Conservation (phyloP, 2,113 vertebrate species). For the Elachura formosa region DNA sequence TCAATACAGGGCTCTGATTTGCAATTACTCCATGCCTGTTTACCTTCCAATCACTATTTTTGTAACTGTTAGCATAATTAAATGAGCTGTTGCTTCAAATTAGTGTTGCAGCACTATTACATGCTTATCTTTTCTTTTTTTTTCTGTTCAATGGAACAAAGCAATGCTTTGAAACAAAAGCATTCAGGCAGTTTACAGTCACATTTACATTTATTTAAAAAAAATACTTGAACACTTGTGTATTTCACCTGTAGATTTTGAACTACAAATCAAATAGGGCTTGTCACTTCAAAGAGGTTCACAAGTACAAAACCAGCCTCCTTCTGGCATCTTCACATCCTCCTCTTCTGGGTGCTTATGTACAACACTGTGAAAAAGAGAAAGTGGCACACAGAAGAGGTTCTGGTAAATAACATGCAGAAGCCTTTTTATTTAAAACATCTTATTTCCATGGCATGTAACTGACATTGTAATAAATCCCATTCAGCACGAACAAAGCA, state of each 20-base stretch:
- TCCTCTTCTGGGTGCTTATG: constrained; percentile 99
- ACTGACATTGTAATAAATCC: not conserved
- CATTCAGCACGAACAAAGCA: not conserved
- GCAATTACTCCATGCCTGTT: not conserved
- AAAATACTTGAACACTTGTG: not conserved
- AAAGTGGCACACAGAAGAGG: not conserved
- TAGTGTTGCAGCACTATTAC: not conserved
- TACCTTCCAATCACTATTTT: not conserved
- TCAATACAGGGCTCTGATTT: not conserved
- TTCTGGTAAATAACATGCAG: not conserved
- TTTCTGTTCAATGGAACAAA: constrained; percentile 13
- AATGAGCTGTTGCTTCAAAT: not conserved
- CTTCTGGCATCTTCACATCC: constrained; percentile 78
- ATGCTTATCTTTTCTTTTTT: not conserved
- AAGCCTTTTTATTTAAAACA: not conserved
- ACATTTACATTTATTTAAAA: constrained; percentile 16
- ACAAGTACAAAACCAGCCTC: constrained; percentile 9
- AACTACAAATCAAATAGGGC: constrained; percentile 37
- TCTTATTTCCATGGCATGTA: not conserved
- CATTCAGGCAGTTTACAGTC: not conserved
- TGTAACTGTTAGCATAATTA: not conserved
- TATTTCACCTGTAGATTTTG: not conserved
- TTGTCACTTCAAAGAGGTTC: constrained; percentile 34
- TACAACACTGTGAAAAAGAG: constrained; percentile 85
- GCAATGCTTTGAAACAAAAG: not conserved